Base-by-base conservation (phyloP, 2,113 vertebrate species). In the Verasper variegatus region DNA sequence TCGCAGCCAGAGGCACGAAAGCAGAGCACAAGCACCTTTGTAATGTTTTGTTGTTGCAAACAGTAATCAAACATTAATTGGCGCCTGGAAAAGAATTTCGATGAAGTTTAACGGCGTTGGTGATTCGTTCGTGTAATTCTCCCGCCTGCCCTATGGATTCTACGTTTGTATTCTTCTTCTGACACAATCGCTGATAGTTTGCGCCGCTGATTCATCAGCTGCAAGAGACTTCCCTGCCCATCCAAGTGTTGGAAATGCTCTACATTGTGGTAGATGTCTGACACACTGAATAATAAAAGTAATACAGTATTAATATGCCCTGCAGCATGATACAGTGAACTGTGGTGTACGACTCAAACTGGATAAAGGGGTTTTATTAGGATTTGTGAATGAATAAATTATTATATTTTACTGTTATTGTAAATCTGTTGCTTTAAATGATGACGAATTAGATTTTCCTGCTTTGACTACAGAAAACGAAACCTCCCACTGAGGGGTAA, bases 241-340 rank as follows among this genome's bases (percentile, higher is more conserved):
- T 66, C 5, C 24, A 31, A 73, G 23, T 14, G 57, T 59, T 78
- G 45, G 27, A 61, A 63, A 68, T 42, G 24, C 21, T 60, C 47
- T 23, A 37, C 49, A 78, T 21, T 69, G 56, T 55, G 58, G 49
- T 49, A 37, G 31, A 68, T 40, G 37, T 66, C 60, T 59, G 37
- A 66, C 3, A 15, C 26, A 68, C 31, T 86, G 40, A 80, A 82
- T 54, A 62, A 61, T 67, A 45, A 27, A 69, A 27, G 15, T 45
- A 45, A 76, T 71, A 51, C 61, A 74, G 18, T 60, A 35, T 72
- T 61, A 68, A 85, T 27, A 54, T 20, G 64, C 27, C 47, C 52
- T 60, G 12, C 42, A 63, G 71, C 57, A 21, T 47, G 3, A 11
- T 69, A 65, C 24, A 35, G 17, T 71, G 21, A 12, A 21, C 42